Base-by-base conservation (phyloP, 1,140 invertebrate genomes). In the Mercenaria mercenaria region DNA sequence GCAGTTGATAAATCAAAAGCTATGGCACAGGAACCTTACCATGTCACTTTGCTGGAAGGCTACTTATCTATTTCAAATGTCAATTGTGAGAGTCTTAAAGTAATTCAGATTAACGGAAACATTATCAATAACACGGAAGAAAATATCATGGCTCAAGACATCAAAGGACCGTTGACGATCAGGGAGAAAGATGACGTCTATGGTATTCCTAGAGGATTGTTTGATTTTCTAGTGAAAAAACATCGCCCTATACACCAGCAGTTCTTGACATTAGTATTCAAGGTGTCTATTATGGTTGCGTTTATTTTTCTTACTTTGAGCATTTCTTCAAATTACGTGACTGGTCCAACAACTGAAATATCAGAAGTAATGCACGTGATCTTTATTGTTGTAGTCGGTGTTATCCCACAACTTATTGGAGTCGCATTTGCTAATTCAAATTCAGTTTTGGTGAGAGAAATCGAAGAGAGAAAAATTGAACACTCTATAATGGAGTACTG, bases 321-420 rank as follows among this genome's bases (percentile, higher is more conserved):
- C n/a, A 81, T 89, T 39, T 34, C 59, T n/a, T 13, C 56, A 0
- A 39, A 34, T 32, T 81, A 47, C 26, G 77, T 50, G 11, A 26
- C 43, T 29, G 69, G 43, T 10, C 77, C 77, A 15, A 41, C 87
- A 2, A 41, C 77, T 0, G 64, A 89, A 41, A 59, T 89, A 15
- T 81, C 87, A 13, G 87, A 89, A 64, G 87, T 89, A 4, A 89
- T 89, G 87, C 87, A 89, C 34, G 87, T 89, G 43, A 56, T 89
- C 15, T 89, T 89, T 37, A 69, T 89, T 29, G 79, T 89, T 37
- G 76, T 39, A 15, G 37, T 89, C 26, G 87, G 87, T 0, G 61
- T 79, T n/a, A 20, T 89, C 10, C 87, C 87, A 15, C 37, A 64
- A 39, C 50, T 82, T 23, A 34, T 82, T n/a, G 52, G 69, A 32